Base-by-base conservation (phyloP, 1,140 invertebrate genomes). In the Drosophila dunni region DNA sequence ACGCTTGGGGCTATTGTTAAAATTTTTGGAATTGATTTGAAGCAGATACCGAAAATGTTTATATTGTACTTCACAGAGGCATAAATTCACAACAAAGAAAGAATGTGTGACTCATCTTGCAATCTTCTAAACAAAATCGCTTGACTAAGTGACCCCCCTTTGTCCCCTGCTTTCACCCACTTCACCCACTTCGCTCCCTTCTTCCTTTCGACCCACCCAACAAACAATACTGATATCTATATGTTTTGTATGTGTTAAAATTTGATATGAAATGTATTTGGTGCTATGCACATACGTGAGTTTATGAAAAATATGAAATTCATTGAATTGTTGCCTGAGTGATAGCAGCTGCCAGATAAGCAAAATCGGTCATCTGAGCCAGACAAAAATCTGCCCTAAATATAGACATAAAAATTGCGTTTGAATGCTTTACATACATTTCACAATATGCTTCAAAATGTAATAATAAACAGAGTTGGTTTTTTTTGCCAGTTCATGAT, bases 21-120 rank as follows among this genome's bases (percentile, higher is more conserved):
- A 78, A 72, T 84, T 79, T 29, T 83, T 56, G 66, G 63, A 83
- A 89, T 78, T 86, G 78, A 81, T 86, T 85, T 75, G 62, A 73
- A 65, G 79, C 78, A 53, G 65, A 53, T 61, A 69, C 50, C 34
- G 29, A 53, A 78, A 68, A 44, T 63, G 40, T 54, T 38, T 54
- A 13, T 54, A 10, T n/a, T 60, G 13, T 53, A n/a, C 42, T 69
- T 42, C 66, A 17, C 38, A 60, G 24, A 50, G 13, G 29, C 44
- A 67, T 34, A 65, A 20, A 20, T n/a, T 61, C 15, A 51, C 34
- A 54, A 38, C 38, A 51, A 34, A 36, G n/a, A 24, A 9, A 15
- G 46, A 60, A 29, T 29, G 64, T 48, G 34, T 75, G 72, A 75
- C 67, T 70, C 68, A 76, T 45, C 20, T 60, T 17, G 3, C n/a